Conservation (phyloP, 2,888 invertebrate species). For the Cephonodes hylas region DNA sequence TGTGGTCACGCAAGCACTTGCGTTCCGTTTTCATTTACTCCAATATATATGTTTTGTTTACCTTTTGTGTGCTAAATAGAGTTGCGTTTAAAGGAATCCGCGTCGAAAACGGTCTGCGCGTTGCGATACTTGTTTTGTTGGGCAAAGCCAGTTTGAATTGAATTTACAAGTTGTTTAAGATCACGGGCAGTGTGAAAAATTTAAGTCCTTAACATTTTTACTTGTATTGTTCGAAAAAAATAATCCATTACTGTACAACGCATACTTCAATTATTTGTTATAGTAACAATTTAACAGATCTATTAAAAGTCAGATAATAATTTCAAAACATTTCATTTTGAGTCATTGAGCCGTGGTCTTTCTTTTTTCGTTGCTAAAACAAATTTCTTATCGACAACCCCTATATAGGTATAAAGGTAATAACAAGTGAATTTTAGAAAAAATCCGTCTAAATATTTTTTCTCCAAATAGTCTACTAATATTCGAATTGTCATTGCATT, state of each 20-base stretch:
- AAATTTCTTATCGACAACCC: too few species aligned
- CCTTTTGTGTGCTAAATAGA: constrained; percentile 31
- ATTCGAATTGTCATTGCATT: constrained; percentile 73
- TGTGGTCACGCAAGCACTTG: constrained; percentile 22
- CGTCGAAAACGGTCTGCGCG: constrained; percentile 11
- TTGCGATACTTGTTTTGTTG: neutral
- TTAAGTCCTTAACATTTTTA: too few species aligned
- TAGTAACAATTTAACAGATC: too few species aligned
- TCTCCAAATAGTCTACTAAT: constrained; percentile 67
- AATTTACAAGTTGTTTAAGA: neutral
- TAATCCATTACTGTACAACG: too few species aligned
- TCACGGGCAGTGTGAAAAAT: neutral
- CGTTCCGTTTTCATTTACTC: constrained; percentile 33
- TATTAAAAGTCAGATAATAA: too few species aligned
- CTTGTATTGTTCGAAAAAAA: too few species aligned
- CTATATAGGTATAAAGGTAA: constrained; percentile 64
- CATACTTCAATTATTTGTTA: too few species aligned
- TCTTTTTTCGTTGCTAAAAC: too few species aligned
- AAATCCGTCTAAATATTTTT: constrained; percentile 64
- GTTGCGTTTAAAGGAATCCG: constrained; percentile 21
- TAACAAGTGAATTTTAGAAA: constrained; percentile 73
- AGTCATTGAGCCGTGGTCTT: too few species aligned
- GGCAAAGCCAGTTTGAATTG: constrained; percentile 10
- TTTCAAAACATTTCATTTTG: too few species aligned
- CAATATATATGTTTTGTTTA: constrained; percentile 30